Conservation (phyloP, 2,113 vertebrate genomes). For the Psettodes erumei region DNA sequence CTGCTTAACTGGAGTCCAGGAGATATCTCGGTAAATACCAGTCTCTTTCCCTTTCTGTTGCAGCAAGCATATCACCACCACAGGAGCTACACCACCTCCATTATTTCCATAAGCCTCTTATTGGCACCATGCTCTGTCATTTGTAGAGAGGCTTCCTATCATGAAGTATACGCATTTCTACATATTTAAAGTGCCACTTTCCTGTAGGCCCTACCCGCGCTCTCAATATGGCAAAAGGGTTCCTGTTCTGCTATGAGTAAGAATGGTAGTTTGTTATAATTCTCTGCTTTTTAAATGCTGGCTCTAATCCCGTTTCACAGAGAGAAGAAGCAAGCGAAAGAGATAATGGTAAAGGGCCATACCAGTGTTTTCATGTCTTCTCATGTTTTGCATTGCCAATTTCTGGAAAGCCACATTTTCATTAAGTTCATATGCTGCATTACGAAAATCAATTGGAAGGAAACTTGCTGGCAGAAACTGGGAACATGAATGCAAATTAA, state of each 20-base stretch:
- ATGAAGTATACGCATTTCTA: constrained; percentile 24
- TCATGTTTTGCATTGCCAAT: neutral
- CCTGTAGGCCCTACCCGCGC: neutral
- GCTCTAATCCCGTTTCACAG: constrained; percentile 11
- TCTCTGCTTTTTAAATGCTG: constrained; percentile 13
- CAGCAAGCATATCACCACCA: constrained; percentile 46
- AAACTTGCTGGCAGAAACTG: neutral
- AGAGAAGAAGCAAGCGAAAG: neutral
- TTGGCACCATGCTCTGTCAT: constrained; percentile 41
- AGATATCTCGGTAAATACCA: constrained; percentile 56
- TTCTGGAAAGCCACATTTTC: neutral
- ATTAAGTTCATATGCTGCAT: neutral
- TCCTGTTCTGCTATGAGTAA: constrained; percentile 36
- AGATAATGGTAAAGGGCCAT: neutral
- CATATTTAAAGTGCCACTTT: constrained; percentile 31
- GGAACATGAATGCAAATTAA: neutral
- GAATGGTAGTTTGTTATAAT: constrained; percentile 12
- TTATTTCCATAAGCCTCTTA: constrained; percentile 74
- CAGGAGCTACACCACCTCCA: constrained; percentile 58
- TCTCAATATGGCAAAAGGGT: constrained; percentile 11
- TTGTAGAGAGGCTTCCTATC: constrained; percentile 37
- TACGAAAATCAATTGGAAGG: neutral
- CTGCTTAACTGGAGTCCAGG: constrained; percentile 37
- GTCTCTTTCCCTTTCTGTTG: constrained; percentile 44
- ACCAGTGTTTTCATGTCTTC: neutral